A percentile compares a stretch with the other conserved stretches of the same genome.
Conservation (phyloP, 2,113 vertebrate species). For the Todiramphus saurophagus region DNA sequence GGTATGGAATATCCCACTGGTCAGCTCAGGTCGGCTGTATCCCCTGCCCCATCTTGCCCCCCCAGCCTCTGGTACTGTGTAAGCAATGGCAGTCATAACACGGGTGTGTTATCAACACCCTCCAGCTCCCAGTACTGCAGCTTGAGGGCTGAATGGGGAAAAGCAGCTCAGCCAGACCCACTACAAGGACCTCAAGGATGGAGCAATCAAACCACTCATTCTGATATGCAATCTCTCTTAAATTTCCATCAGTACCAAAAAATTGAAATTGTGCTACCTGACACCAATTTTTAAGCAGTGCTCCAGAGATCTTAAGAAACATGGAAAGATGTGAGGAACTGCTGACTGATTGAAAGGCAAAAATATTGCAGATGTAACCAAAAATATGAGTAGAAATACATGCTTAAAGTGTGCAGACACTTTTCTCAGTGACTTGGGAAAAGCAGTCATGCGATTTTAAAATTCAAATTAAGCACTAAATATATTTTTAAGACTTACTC, state of each 20-base stretch:
- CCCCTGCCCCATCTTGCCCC: too few relatives aligned
- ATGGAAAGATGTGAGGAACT: background rate
- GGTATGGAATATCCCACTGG: too few relatives aligned
- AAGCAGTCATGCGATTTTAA: background rate
- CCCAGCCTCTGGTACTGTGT: too few relatives aligned
- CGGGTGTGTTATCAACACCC: too few relatives aligned
- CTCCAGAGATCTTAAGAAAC: background rate
- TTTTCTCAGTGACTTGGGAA: background rate
- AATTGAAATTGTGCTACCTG: background rate
- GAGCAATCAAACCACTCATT: background rate
- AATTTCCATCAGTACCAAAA: background rate
- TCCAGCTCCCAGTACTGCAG: too few relatives aligned
- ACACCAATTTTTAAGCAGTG: background rate
- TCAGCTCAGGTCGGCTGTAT: too few relatives aligned
- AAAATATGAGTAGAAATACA: background rate
- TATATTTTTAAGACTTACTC: background rate
- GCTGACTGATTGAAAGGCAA: background rate
- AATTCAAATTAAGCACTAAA: background rate
- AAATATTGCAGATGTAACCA: background rate
- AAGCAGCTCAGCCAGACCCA: too few relatives aligned
- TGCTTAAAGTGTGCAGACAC: fast-evolving
- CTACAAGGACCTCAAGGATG: background rate
- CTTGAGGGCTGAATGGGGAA: too few relatives aligned
- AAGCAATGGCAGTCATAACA: too few relatives aligned
- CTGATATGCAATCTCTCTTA: background rate